Base-by-base conservation (phyloP, 2,113 vertebrate species). In the Monarcha castaneiventris region DNA sequence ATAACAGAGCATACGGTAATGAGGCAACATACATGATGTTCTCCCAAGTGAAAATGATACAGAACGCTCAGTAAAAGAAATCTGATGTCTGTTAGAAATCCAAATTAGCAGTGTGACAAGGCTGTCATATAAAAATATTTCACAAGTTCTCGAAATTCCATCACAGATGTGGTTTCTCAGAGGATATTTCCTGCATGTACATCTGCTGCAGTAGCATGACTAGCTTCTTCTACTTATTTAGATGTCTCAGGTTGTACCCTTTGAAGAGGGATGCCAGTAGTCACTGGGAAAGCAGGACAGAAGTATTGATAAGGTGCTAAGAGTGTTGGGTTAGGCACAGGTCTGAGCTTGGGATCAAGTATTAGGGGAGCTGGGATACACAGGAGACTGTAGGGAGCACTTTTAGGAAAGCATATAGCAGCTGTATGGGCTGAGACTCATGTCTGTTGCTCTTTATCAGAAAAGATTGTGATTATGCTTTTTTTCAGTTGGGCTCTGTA, bases 11-110 rank as follows among this genome's bases (percentile, higher is more conserved):
- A 80, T 93, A 73, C 46, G 86, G 83, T 85, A 88, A 93, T 72
- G 73, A 90, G 72, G 59, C 58, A 93, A 88, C 88, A 94, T 74
- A 91, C 84, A 82, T 85, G 44, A 84, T 91, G 88, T 96, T 93
- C 91, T 95, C 93, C 49, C 63, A 93, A 95, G 46, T 77, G 68
- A 93, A 92, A 94, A 87, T 84, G 55, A 55, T 81, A 81, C 41
- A 78, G 52, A 94, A 78, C 32, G 1, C 32, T 73, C 71, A 46
- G 78, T 87, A 68, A 93, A 90, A 87, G 59, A 80, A 62, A 16
- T 33, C 51, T 82, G 33, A 33, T 67, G 43, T 69, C 51, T 94
- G 43, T 73, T 87, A 86, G 71, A 92, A 77, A 86, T 61, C 58
- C 18, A 79, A 66, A 73, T 75, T 49, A 93, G 67, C 76, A 89